Conservation (phyloP, 2,797 vertebrate genomes). For the Coendou prehensilis region DNA sequence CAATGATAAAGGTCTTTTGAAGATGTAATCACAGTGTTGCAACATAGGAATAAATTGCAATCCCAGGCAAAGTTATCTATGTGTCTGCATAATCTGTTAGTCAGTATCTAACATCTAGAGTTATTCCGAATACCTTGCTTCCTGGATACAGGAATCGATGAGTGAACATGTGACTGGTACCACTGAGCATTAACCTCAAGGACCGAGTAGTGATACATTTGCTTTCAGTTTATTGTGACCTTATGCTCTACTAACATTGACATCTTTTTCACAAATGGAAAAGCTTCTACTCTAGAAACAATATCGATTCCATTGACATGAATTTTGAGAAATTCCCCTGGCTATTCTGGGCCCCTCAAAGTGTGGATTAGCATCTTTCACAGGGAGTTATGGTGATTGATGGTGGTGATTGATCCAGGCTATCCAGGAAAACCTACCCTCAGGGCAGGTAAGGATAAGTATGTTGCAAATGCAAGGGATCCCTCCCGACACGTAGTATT, state of each 20-base stretch:
- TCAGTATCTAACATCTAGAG: background rate
- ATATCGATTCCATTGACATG: background rate
- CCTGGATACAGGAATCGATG: no score
- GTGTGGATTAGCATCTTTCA: background rate
- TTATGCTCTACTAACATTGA: no score
- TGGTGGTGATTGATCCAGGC: no score
- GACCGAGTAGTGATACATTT: background rate
- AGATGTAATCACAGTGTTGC: background rate
- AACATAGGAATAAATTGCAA: background rate
- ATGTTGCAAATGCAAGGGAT: background rate
- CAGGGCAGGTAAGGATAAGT: background rate
- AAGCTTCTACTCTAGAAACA: background rate
- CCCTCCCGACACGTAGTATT: background rate
- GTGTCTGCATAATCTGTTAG: background rate
- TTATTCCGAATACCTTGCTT: background rate
- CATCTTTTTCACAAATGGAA: background rate
- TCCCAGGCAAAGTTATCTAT: background rate
- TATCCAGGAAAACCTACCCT: background rate
- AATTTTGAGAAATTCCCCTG: background rate
- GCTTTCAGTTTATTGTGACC: background rate
- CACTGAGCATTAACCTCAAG: background rate
- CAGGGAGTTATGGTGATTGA: background rate
- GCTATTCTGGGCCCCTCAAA: background rate
- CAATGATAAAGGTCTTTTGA: background rate
- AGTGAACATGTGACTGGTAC: background rate